Evolutionary conservation across 2,113 vertebrate genomes (phyloP), one percentile per base, ranked within the genome.

Genomic region (Prunella fulvescens): DNA sequence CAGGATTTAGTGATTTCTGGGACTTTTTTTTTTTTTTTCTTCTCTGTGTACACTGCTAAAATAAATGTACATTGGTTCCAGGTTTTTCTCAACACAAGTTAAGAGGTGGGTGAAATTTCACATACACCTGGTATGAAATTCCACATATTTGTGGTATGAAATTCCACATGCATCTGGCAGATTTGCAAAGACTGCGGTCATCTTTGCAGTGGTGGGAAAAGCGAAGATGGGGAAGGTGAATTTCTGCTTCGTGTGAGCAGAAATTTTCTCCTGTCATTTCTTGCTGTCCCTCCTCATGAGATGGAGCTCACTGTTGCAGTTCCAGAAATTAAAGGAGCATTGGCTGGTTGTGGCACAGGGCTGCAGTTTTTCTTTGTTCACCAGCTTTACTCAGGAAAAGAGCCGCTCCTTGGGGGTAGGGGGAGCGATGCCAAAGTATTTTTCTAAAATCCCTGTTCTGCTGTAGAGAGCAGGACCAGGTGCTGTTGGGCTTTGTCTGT

Each of bases 261-360:
- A n/a, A n/a, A n/a, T n/a, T n/a, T n/a, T 58, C 56, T 35, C n/a
- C 29, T 72, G 39, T 42, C 35, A 33, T 51, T 95, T 91, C 71
- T 51, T 45, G 53, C 77, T 67, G 0, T 45, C 29, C 57, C 24
- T 69, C 42, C 54, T 57, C 11, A 29, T n/a, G 42, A 87, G 53
- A 22, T 20, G 25, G 26, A 70, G 35, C 39, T 90, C 58, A 20
- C 35, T 2, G 0, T 25, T 62, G 78, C 26, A 9, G 42, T 48
- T 70, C 20, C 58, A 80, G 81, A 80, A 79, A 57, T 66, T 54
- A 77, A 88, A 93, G 66, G 37, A 40, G 61, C 40, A 53, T 76
- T 35, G 67, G 31, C 60, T 78, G 80, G 44, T 64, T 53, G 24
- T 67, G 61, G 57, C 77, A 62, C 7, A 7, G 19, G 14, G 13